Base-by-base conservation (phyloP, 2,797 vertebrate genomes). In the Eutrigla gurnardus region DNA sequence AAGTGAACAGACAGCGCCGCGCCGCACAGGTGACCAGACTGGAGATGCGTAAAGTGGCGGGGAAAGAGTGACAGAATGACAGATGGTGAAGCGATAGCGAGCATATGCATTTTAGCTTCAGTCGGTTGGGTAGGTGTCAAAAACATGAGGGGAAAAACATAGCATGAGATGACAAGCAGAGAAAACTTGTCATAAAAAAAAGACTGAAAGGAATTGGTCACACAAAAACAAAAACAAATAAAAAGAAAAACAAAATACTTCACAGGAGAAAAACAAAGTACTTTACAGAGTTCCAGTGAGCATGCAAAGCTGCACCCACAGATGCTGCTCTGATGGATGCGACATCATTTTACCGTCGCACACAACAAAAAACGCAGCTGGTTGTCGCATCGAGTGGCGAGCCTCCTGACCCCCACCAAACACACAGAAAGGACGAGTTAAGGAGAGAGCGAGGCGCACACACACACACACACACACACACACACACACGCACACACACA, bases 61-160 rank as follows among this genome's bases (percentile, higher is more conserved):
- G n/a, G 40, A 74, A 61, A 65, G 59, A 60, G 67, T 61, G 72
- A 72, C 72, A 73, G 59, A 17, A 55, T 77, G 80, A 82, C 80
- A 65, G 55, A 61, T 15, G 61, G 43, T 25, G 12, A 67, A 64
- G 37, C 72, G 69, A 73, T 8, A 54, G 57, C 7, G 17, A 69
- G 53, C 2, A 5, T 74, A n/a, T 57, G 46, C 52, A 74, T 82
- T 64, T 72, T n/a, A 33, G 53, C 61, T 75, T 82, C 39, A 73
- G 70, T 76, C 8, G 35, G 54, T 37, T 57, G 46, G 45, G 52
- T 54, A 78, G 60, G 69, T 71, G 63, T 63, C 50, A 83, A 78
- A 25, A 82, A 85, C 62, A 65, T 18, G 17, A 65, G 66, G 52
- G 25, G 47, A 13, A 67, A 75, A 40, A 42, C 18, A n/a, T 59